Percentiles rank a stretch among this genome's conserved stretches.
Evolutionary conservation across 1,140 invertebrate genomes (phyloP).

Genomic region (Amyelois transitella): DNA sequence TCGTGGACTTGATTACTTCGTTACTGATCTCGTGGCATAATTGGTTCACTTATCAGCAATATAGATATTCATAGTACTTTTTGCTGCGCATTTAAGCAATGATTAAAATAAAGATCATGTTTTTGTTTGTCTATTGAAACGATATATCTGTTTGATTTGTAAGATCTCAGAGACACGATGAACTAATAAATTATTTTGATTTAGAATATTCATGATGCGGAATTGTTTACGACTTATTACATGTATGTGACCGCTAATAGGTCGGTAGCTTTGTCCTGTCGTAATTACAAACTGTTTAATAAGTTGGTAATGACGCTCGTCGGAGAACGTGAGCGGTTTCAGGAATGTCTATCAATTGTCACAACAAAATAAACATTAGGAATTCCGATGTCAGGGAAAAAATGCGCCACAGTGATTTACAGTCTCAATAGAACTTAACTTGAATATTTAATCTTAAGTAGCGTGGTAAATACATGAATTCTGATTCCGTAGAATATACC

Average conservation of each 20-base stretch:
- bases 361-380: neutral
- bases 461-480: neutral
- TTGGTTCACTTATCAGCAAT: neutral
- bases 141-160: neutral
- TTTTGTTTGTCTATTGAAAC: neutral
- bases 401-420: neutral
- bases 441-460: neutral
- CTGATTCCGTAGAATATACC: neutral
- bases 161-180: neutral
- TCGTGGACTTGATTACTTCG: slow-evolving; percentile 41
- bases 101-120: neutral
- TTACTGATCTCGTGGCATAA: neutral
- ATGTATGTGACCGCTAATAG: neutral
- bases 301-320: neutral
- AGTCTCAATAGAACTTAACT: neutral
- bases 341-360: slow-evolving; percentile 21
- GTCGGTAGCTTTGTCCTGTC: slow-evolving; percentile 4
- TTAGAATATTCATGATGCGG: neutral
- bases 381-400: neutral
- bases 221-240: neutral
- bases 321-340: slow-evolving; percentile 29
- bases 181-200: neutral
- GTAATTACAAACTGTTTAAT: neutral
- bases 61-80: neutral
- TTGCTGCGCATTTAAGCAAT: neutral